Percentiles rank a stretch among this genome's conserved stretches.
Conservation (phyloP, 2,797 vertebrate genomes). For the Mormyrus hasselquistii region DNA sequence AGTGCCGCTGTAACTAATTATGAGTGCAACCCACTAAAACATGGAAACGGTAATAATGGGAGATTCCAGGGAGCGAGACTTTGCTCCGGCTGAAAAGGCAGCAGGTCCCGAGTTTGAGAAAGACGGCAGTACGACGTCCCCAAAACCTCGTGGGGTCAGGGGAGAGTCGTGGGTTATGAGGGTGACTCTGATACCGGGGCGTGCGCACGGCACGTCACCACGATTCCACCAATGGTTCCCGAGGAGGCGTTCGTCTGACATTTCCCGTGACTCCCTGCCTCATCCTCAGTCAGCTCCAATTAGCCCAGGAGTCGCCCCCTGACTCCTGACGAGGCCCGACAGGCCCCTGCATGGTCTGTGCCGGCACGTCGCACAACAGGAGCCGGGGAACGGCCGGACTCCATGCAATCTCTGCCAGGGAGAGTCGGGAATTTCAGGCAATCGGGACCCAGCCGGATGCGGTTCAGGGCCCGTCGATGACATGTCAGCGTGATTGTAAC, state of each 20-base stretch:
- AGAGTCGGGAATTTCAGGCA: not conserved
- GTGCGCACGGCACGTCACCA: slow-evolving; percentile 66
- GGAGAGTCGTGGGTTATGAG: not conserved
- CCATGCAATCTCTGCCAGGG: not conserved
- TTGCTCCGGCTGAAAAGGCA: slow-evolving; percentile 6
- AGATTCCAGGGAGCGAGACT: slow-evolving; percentile 43
- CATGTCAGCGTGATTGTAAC: not conserved
- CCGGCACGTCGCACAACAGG: slow-evolving; percentile 43
- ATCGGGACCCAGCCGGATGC: not conserved
- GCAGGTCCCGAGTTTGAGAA: not conserved
- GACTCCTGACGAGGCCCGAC: slow-evolving; percentile 50
- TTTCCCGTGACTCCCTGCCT: slow-evolving; percentile 56
- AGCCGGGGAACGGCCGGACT: slow-evolving; percentile 31
- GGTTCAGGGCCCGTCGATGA: not conserved
- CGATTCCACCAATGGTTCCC: slow-evolving; percentile 72
- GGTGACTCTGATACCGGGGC: slow-evolving; percentile 56
- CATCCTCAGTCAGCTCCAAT: slow-evolving; percentile 67
- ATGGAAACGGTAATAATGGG: slow-evolving; percentile 82
- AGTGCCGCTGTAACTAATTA: slow-evolving; percentile 84
- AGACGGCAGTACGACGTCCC: not conserved
- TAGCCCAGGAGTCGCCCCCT: slow-evolving; percentile 65
- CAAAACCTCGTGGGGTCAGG: slow-evolving; percentile 19
- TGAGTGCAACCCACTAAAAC: slow-evolving; percentile 75
- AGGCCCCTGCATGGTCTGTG: slow-evolving; percentile 44
- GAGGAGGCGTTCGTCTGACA: slow-evolving; percentile 83